Evolutionary conservation across 1,140 invertebrate species (phyloP).

Genomic region (Pectinophora gossypiella): DNA sequence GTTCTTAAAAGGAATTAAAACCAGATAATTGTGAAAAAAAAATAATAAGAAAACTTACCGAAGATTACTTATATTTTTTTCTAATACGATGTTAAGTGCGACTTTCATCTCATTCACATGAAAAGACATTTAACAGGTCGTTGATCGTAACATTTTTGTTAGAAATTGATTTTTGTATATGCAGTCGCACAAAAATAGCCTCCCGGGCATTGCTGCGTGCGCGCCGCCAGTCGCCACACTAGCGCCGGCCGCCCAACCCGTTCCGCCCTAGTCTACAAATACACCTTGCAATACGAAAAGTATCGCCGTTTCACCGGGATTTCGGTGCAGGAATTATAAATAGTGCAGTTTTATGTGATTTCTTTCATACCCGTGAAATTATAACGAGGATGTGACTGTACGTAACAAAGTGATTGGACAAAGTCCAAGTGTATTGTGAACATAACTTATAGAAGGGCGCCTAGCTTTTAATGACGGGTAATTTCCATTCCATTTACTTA

Average conservation of each 20-base stretch:
- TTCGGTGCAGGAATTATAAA: constrained; percentile 5
- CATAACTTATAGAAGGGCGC: neutral
- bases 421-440: constrained; percentile 34
- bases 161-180: constrained; percentile 65
- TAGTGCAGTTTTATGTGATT: neutral
- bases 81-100: neutral
- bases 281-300: constrained; percentile 14
- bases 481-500: too few species aligned
- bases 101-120: neutral
- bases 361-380: neutral
- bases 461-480: too few species aligned
- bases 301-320: constrained; percentile 4
- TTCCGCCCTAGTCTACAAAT: constrained; percentile 30
- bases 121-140: constrained; percentile 40
- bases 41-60: too few species aligned
- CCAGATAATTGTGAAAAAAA: too few species aligned
- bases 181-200: constrained; percentile 68
- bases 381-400: neutral
- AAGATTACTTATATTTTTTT: too few species aligned
- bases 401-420: constrained; percentile 21
- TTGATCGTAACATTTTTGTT: constrained; percentile 69
- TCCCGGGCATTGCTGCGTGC: constrained; percentile 59
- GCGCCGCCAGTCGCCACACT: constrained; percentile 48
- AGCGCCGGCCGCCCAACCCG: constrained; percentile 42
- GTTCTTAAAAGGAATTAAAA: too few species aligned